Conservation (phyloP, 2,888 invertebrate species). For the Drosophila barbarae region DNA sequence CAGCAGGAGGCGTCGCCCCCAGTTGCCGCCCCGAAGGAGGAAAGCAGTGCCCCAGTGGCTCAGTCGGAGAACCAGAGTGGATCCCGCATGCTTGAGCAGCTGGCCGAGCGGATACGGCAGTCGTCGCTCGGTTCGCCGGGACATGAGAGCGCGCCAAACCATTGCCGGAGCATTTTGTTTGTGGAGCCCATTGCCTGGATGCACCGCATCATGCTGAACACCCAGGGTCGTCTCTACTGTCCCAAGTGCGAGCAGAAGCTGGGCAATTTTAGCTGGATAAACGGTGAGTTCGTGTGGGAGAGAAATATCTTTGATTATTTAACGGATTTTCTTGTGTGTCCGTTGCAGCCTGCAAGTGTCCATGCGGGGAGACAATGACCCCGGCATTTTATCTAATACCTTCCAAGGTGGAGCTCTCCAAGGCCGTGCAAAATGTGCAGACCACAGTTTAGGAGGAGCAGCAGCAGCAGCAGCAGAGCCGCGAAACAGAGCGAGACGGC, state of each 20-base stretch:
- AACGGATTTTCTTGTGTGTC: neutral
- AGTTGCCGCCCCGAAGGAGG: constrained; percentile 27
- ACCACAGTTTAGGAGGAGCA: constrained; percentile 81
- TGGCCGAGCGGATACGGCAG: constrained; percentile 72
- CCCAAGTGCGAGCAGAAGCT: constrained; percentile 92
- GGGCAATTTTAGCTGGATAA: constrained; percentile 94
- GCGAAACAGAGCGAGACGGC: constrained; percentile 11
- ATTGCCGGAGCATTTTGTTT: constrained; percentile 89
- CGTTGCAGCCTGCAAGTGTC: constrained; percentile 88
- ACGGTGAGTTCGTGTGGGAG: constrained; percentile 81
- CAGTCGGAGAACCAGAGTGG: constrained; percentile 28
- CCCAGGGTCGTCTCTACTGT: constrained; percentile 91
- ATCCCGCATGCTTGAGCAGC: constrained; percentile 72
- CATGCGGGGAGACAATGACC: constrained; percentile 93
- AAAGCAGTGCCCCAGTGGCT: neutral
- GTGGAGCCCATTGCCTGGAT: constrained; percentile 96
- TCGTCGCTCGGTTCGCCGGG: constrained; percentile 62
- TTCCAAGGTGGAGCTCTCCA: constrained; percentile 93
- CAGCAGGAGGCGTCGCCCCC: constrained; percentile 6
- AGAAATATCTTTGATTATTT: too few species aligned
- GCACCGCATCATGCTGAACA: constrained; percentile 84
- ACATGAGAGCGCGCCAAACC: constrained; percentile 27
- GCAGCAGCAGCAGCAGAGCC: neutral
- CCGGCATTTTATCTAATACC: constrained; percentile 95
- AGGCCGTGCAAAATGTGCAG: constrained; percentile 92